These are phyloP conservation scores for Chaetorhynchus papuensis DNA, from an alignment of 2,113 vertebrate species.

Conservation along the genomic window DNA sequence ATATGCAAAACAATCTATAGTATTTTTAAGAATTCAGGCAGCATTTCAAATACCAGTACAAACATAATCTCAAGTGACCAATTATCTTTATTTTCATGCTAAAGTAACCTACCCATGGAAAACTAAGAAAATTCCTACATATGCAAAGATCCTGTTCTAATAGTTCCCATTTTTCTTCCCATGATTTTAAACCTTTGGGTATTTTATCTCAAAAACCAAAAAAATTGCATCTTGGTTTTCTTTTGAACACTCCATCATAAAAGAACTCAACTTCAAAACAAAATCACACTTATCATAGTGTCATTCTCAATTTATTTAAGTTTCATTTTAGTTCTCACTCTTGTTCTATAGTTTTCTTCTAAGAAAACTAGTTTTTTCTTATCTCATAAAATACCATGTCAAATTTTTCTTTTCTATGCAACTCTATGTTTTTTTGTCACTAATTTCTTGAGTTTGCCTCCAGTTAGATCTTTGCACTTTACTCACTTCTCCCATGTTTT, in stretches of 20 bases:
- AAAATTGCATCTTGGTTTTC: not conserved
- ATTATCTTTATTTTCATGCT: not conserved
- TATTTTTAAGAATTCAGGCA: not conserved
- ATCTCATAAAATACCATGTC: not conserved
- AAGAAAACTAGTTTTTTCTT: not conserved
- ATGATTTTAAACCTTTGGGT: not conserved
- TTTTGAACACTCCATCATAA: not conserved
- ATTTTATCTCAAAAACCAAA: not conserved
- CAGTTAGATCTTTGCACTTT: not conserved
- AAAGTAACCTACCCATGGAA: not conserved
- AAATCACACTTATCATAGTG: not conserved
- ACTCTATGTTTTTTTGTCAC: not conserved
- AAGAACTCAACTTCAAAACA: not conserved
- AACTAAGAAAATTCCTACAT: not conserved
- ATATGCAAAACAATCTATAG: not conserved
- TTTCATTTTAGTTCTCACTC: not conserved
- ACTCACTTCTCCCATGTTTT: not conserved
- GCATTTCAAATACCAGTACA: not conserved
- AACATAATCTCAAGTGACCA: not conserved
- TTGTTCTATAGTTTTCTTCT: not conserved
- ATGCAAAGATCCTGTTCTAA: not conserved
- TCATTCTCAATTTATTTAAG: not conserved
- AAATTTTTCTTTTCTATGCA: not conserved
- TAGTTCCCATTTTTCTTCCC: not conserved
- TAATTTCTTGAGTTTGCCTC: not conserved